Evolutionary conservation across 37 sponge, comb jelly and placozoan genomes (phyloP).

Genomic region (Aphrocallistes beatrix): DNA sequence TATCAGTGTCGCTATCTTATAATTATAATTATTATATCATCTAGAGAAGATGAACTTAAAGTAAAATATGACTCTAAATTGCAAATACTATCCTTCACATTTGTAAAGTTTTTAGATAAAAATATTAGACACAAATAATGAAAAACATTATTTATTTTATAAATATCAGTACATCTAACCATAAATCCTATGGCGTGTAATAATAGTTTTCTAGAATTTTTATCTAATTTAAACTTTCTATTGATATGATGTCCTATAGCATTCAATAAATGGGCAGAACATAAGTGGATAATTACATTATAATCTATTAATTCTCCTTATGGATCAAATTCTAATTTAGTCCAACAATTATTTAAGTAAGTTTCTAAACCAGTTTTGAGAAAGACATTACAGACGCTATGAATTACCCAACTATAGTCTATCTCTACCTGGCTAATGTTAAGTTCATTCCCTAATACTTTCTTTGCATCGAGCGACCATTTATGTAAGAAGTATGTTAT

Average conservation of each 20-base stretch:
- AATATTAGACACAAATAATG: background rate
- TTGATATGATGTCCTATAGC: background rate
- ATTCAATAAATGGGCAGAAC: background rate
- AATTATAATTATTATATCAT: background rate
- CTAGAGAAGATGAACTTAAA: background rate
- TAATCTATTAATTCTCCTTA: background rate
- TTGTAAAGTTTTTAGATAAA: background rate
- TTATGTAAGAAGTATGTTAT: background rate
- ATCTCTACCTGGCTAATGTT: background rate
- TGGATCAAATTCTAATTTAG: background rate
- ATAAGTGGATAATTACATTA: background rate
- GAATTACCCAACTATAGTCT: background rate
- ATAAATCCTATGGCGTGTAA: background rate
- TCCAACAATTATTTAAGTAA: background rate
- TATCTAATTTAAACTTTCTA: background rate
- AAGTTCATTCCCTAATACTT: background rate
- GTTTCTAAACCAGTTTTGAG: background rate
- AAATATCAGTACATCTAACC: background rate
- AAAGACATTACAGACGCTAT: background rate
- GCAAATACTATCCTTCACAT: background rate
- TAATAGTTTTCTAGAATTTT: background rate
- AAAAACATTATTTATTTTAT: background rate
- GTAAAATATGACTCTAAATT: background rate
- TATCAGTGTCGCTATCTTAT: background rate
- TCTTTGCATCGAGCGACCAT: background rate